Base-by-base conservation (phyloP, 2,113 vertebrate genomes). In the Chinchilla lanigera region DNA sequence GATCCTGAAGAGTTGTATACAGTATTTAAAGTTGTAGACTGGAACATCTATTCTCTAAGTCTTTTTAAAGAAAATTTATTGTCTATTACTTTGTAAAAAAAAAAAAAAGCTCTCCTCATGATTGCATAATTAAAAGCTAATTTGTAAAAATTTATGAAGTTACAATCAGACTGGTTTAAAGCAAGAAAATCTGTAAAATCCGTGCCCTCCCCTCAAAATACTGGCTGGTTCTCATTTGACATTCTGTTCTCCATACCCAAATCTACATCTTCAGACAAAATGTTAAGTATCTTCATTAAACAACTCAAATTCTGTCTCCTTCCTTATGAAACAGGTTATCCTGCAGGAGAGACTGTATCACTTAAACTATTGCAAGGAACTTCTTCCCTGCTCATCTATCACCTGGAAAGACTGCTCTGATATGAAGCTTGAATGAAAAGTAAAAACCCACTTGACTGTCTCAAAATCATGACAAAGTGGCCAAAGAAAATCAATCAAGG, bases 271-370 rank as follows among this genome's bases (percentile, higher is more conserved):
- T 88, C 95, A 82, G 61, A 71, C 38, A 94, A 54, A 65, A 47
- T 65, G 56, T 33, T 41, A 96, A 98, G 95, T 54, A 47, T 97
- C 97, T 98, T 97, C 92, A 98, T 94, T 96, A 98, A 95, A 87
- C 96, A 98, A 98, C 97, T 96, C 96, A 98, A 98, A 98, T 96
- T 96, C 83, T 97, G 73, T 60, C 97, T 97, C 96, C 97, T 98
- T 98, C 95, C 60, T 50, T 82, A 52, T 67, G 88, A 92, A 89
- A 96, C 92, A 81, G 92, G 97, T 96, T 97, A 92, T 93, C 93
- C 97, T 93, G 97, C 94, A 98, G 98, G 96, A 96, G 69, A 97
- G 94, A 97, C 95, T 92, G 61, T 86, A 89, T 58, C 67, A 20
- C 94, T 97, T 97, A 95, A 4, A 90, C 75, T 89, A 90, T 97